These are phyloP conservation scores for Nansenia antarctica DNA, from an alignment of 2,113 vertebrate genomes.

Conservation along the genomic window DNA sequence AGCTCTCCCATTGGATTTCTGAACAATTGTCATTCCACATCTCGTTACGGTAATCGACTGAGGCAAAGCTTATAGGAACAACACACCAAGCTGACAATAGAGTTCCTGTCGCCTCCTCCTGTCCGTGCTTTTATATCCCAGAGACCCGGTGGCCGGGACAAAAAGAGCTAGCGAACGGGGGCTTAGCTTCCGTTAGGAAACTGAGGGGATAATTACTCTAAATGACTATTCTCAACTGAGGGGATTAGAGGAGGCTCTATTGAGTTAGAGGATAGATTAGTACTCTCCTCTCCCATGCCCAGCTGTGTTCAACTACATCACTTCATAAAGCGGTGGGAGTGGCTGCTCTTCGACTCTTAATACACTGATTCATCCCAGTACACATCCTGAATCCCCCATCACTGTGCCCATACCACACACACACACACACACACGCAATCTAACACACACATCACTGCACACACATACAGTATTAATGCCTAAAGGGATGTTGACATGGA, in stretches of 20 bases:
- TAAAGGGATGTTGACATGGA: slow-evolving; percentile 34
- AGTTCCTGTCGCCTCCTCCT: slow-evolving; percentile 2
- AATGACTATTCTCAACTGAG: slow-evolving; percentile 56
- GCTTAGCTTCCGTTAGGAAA: slow-evolving; percentile 53
- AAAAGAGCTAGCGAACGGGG: background rate
- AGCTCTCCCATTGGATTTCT: background rate
- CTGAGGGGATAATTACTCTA: slow-evolving; percentile 55
- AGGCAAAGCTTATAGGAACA: slow-evolving; percentile 22
- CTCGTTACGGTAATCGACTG: background rate
- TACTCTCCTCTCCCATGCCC: slow-evolving; percentile 10
- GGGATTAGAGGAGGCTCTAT: slow-evolving; percentile 55
- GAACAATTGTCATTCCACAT: slow-evolving; percentile 11
- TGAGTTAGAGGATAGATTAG: slow-evolving; percentile 54
- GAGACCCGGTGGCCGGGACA: slow-evolving; percentile 46
- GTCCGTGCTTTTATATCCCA: slow-evolving; percentile 5
- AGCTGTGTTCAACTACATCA: background rate
- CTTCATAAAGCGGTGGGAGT: background rate
- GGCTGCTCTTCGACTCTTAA: slow-evolving; percentile 10
- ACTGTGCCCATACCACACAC: background rate
- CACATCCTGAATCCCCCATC: background rate
- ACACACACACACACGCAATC: slow-evolving; percentile 52
- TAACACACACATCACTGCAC: slow-evolving; percentile 59
- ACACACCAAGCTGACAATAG: slow-evolving; percentile 35
- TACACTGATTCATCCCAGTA: slow-evolving; percentile 18
- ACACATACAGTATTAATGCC: slow-evolving; percentile 44